phyloP scores from a whole-genome alignment of 1,140 invertebrate genomes.

The Branchinecta lindahli region DNA sequence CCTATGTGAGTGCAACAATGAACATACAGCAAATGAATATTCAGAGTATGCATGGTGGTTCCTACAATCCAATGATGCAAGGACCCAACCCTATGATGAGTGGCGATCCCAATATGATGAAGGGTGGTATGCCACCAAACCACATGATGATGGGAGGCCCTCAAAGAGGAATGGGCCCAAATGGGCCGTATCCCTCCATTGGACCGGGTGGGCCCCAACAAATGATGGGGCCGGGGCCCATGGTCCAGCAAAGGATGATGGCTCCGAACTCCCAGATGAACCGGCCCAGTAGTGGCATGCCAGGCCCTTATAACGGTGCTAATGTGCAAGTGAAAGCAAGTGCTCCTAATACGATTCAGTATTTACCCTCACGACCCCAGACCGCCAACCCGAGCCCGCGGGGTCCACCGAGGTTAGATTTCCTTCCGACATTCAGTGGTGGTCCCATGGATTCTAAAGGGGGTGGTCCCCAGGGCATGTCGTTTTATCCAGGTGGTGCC shows the following conservation, averaged over 20 bases:
- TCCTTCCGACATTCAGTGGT: slow-evolving; percentile 67
- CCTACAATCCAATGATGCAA: slow-evolving; percentile 23
- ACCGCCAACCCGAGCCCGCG: slow-evolving; percentile 38
- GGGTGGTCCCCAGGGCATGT: slow-evolving; percentile 17
- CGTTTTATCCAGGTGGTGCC: slow-evolving; percentile 23
- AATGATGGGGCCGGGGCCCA: slow-evolving; percentile 34
- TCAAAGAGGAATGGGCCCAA: slow-evolving; percentile 21
- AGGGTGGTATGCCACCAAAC: slow-evolving; percentile 24
- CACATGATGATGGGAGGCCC: slow-evolving; percentile 26
- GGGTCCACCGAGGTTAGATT: slow-evolving; percentile 77
- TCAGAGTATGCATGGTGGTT: slow-evolving; percentile 32
- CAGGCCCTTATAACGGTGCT: slow-evolving; percentile 36
- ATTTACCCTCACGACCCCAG: slow-evolving; percentile 77
- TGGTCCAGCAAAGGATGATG: slow-evolving; percentile 40
- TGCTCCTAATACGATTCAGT: slow-evolving; percentile 94
- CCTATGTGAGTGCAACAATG: slow-evolving; percentile 38
- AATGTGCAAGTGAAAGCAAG: slow-evolving; percentile 87
- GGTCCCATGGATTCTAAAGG: slow-evolving; percentile 26
- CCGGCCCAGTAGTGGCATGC: slow-evolving; percentile 19
- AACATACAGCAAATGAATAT: slow-evolving; percentile 39
- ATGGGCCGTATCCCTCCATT: slow-evolving; percentile 22
- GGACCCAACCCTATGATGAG: slow-evolving; percentile 23
- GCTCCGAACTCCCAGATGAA: slow-evolving; percentile 18
- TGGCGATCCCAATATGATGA: slow-evolving; percentile 22
- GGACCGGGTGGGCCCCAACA: slow-evolving; percentile 32